phyloP scores from a whole-genome alignment of 2,888 invertebrate species.

The Serrognathus titanus region DNA sequence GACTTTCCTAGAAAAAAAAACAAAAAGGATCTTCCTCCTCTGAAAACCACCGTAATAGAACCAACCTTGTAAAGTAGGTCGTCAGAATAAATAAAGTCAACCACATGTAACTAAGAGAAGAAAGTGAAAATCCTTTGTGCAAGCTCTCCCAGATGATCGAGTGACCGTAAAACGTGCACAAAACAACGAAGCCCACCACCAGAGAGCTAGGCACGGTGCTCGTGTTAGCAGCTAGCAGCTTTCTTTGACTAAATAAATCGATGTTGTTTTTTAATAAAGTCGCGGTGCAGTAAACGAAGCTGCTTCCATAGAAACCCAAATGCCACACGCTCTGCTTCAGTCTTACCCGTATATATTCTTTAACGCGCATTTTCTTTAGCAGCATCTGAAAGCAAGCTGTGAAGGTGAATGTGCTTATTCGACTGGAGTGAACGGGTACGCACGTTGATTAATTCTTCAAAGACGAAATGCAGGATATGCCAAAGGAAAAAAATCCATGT shows the following conservation, averaged over 20 bases:
- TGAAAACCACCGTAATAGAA: background rate
- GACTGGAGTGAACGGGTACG: constrained; percentile 12
- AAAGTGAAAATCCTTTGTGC: constrained; percentile 26
- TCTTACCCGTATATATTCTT: constrained; percentile 35
- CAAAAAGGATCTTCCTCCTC: background rate
- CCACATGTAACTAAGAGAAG: constrained; percentile 30
- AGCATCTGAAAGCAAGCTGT: constrained; percentile 31
- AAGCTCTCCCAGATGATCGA: constrained; percentile 37
- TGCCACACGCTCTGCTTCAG: constrained; percentile 39
- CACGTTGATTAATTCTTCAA: constrained; percentile 40
- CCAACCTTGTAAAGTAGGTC: constrained; percentile 30
- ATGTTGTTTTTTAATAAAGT: constrained; percentile 35
- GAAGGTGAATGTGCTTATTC: background rate
- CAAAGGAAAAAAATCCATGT: constrained; percentile 43
- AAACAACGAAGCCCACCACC: constrained; percentile 36
- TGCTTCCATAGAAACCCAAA: constrained; percentile 37
- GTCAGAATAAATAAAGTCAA: constrained; percentile 32
- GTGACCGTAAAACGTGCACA: constrained; percentile 39
- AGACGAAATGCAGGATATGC: constrained; percentile 37
- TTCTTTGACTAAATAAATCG: constrained; percentile 31
- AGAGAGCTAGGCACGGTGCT: constrained; percentile 31
- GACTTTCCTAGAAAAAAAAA: constrained; percentile 25
- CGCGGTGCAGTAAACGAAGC: constrained; percentile 37
- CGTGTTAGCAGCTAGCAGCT: constrained; percentile 23
- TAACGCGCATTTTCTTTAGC: constrained; percentile 36